These are phyloP conservation scores for Lasaia peninsularis DNA, from an alignment of 1,140 invertebrate species.

Conservation along the genomic window DNA sequence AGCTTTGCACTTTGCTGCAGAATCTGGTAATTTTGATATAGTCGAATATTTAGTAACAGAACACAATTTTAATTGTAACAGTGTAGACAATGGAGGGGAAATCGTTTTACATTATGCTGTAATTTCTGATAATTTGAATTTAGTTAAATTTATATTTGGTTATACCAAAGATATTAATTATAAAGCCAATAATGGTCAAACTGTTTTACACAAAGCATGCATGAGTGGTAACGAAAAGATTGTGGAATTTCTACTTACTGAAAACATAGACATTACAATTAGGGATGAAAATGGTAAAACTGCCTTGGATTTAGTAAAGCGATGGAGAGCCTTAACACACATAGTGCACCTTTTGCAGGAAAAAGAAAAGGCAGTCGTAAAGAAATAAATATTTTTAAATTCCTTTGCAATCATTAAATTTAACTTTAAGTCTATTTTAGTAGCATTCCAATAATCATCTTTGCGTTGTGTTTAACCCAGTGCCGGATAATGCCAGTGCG, in stretches of 20 bases:
- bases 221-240: neutral
- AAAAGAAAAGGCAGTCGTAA: no score
- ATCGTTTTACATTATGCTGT: slow-evolving; percentile 10
- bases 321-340: neutral
- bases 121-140: neutral
- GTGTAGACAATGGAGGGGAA: neutral
- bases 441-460: no score
- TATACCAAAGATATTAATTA: neutral
- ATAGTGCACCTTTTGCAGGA: no score
- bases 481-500: no score
- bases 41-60: neutral
- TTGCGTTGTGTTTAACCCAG: no score
- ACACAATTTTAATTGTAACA: neutral
- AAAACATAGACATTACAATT: neutral
- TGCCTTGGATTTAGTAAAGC: neutral
- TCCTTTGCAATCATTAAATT: no score
- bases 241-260: neutral
- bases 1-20: neutral
- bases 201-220: neutral
- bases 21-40: neutral
- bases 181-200: neutral
- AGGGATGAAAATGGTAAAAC: neutral
- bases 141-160: neutral
- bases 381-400: no score
- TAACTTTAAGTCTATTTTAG: no score